phyloP scores from a whole-genome alignment of 2,888 invertebrate genomes.

The Eupsilia transversa region DNA sequence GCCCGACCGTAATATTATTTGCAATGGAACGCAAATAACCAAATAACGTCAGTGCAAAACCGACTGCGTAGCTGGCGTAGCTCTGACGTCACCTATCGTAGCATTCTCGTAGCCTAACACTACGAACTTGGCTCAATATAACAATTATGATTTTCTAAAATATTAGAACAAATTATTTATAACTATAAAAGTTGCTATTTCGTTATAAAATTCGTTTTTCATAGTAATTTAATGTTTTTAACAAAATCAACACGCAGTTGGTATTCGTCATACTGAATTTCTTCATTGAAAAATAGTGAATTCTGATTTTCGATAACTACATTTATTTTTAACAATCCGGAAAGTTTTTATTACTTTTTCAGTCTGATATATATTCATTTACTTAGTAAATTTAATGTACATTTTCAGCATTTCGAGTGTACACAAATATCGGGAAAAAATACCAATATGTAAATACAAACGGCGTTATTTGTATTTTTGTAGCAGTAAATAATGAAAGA shows the following conservation, averaged over 20 bases:
- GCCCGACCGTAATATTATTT: background rate
- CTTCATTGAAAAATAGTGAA: background rate
- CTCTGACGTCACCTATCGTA: constrained; percentile 8
- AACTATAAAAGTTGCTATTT: background rate
- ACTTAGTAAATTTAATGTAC: constrained; percentile 51
- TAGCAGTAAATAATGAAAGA: background rate
- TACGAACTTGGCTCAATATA: background rate
- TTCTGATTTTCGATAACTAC: background rate
- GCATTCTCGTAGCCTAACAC: background rate
- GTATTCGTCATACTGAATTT: background rate
- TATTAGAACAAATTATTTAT: background rate
- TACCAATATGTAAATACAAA: constrained; percentile 5
- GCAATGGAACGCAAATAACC: background rate
- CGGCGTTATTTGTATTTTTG: background rate
- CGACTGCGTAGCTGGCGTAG: background rate
- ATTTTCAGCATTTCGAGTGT: constrained; percentile 38
- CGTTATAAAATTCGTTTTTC: background rate
- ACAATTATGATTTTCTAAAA: background rate
- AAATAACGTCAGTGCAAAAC: background rate
- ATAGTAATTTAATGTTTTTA: background rate
- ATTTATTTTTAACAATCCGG: background rate
- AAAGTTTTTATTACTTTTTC: constrained; percentile 5
- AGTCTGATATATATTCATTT: constrained; percentile 35
- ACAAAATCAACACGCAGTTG: background rate
- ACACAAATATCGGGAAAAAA: constrained; percentile 18